Conservation (phyloP, 2,888 invertebrate species). For the Mythimna impura region DNA sequence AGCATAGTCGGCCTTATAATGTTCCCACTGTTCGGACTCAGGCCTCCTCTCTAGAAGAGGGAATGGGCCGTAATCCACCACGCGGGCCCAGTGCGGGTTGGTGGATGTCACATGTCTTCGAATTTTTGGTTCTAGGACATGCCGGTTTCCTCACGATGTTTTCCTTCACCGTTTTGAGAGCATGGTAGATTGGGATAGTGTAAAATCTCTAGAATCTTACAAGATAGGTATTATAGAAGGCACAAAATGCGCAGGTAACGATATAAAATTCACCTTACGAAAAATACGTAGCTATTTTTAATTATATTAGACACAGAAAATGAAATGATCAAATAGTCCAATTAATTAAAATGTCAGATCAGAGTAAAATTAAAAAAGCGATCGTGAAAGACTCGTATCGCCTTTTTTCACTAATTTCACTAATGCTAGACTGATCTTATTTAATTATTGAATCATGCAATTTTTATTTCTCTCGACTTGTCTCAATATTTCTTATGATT, state of each 20-base stretch:
- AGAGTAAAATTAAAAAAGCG: constrained; percentile 30
- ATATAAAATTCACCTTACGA: neutral
- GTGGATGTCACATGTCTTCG: too few relatives aligned
- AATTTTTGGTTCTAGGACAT: too few relatives aligned
- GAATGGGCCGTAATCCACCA: too few relatives aligned
- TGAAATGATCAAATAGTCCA: constrained; percentile 29
- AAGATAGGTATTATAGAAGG: neutral
- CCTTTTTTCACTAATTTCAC: constrained; percentile 45
- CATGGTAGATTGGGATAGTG: too few relatives aligned
- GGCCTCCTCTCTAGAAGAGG: too few relatives aligned
- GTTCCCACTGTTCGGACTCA: too few relatives aligned
- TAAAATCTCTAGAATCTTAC: neutral
- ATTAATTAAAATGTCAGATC: constrained; percentile 26
- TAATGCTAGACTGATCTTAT: constrained; percentile 19
- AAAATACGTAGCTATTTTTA: neutral
- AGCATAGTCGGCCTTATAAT: too few relatives aligned
- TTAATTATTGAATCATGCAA: constrained; percentile 39
- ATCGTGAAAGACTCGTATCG: constrained; percentile 12
- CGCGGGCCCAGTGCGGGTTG: too few relatives aligned
- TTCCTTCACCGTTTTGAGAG: too few relatives aligned
- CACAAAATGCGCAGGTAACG: neutral
- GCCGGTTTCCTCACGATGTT: too few relatives aligned
- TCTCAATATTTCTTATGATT: neutral
- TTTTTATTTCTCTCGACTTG: constrained; percentile 33
- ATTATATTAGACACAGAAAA: constrained; percentile 5